Evolutionary conservation across 2,797 vertebrate genomes (phyloP).

Genomic region (Sebastes cheni): DNA sequence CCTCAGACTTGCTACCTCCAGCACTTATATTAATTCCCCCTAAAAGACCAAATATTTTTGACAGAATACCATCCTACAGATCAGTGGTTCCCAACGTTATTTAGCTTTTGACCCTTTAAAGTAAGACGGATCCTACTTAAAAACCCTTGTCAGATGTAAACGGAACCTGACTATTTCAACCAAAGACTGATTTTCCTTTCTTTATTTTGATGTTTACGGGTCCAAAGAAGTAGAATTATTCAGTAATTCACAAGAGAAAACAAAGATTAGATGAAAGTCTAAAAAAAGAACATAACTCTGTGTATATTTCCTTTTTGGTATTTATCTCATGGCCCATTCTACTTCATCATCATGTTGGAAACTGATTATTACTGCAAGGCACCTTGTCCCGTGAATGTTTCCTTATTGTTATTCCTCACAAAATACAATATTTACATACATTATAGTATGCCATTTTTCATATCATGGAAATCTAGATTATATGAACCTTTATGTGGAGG

Average conservation of each 20-base stretch:
- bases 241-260: background rate
- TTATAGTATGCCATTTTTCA: conserved; percentile 23
- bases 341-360: background rate
- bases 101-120: background rate
- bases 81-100: background rate
- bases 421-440: conserved; percentile 15
- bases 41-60: conserved; percentile 25
- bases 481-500: conserved; percentile 40
- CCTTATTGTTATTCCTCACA: background rate
- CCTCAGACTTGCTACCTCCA: conserved; percentile 59
- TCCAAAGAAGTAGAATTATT: background rate
- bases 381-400: background rate
- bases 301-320: background rate
- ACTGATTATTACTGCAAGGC: conserved; percentile 5
- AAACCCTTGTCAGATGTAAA: background rate
- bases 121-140: background rate
- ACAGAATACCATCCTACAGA: background rate
- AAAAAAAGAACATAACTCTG: background rate
- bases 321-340: background rate
- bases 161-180: conserved; percentile 5
- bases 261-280: background rate
- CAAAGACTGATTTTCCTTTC: conserved; percentile 30
- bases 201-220: background rate
- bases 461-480: conserved; percentile 31
- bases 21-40: background rate